Conservation (phyloP, 2,797 vertebrate genomes). For the Clarias fuscus region DNA sequence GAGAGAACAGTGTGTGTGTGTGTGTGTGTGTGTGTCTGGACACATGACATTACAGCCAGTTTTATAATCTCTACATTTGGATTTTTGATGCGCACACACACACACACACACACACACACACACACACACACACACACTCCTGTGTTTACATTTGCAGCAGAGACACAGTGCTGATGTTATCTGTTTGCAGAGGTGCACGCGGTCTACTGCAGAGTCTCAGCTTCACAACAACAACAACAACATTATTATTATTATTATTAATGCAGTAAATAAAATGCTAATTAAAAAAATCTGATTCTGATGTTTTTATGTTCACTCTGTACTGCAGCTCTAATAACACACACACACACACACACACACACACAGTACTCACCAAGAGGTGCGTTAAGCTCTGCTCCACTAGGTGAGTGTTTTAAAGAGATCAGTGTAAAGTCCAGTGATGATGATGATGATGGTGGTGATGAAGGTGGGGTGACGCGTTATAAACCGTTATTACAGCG, state of each 20-base stretch:
- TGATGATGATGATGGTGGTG: not conserved
- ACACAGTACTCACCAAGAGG: not conserved
- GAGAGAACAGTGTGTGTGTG: not conserved
- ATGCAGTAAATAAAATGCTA: not conserved
- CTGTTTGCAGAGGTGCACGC: too few species aligned
- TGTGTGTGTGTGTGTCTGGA: too few species aligned
- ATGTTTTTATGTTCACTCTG: not conserved
- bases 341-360: not conserved
- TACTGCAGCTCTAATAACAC: not conserved
- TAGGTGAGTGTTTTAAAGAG: not conserved
- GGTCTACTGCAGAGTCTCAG: not conserved
- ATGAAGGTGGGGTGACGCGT: not conserved
- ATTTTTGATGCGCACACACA: not conserved
- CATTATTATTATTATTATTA: not conserved
- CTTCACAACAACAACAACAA: not conserved
- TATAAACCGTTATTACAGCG: too few species aligned
- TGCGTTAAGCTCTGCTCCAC: not conserved
- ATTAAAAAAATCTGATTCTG: not conserved
- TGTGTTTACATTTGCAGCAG: not conserved
- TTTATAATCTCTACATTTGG: not conserved
- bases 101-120: too few species aligned
- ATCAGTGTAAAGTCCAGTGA: not conserved
- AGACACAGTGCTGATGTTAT: not conserved
- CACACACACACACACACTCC: too few species aligned
- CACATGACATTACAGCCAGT: accelerated